Evolutionary conservation across 2,113 vertebrate species (phyloP).

Genomic region (Actinemys pallida): DNA sequence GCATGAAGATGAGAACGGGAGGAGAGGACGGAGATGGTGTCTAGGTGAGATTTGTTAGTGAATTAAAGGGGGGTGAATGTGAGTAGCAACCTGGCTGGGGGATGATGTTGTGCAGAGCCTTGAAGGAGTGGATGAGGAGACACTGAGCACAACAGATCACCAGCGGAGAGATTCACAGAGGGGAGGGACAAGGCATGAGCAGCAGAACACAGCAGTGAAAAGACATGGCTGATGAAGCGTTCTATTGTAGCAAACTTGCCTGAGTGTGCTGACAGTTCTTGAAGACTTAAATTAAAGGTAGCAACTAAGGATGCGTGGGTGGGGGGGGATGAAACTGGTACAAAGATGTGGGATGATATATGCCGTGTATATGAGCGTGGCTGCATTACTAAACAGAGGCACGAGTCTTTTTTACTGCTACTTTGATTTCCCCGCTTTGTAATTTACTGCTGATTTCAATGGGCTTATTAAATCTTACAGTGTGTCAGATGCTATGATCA

Average conservation of each 20-base stretch:
- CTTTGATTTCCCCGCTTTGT: not conserved
- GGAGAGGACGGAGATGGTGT: not conserved
- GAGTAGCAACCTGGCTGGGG: not conserved
- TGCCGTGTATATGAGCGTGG: not conserved
- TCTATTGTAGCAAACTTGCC: not conserved
- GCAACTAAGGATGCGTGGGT: not conserved
- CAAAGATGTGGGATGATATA: accelerated
- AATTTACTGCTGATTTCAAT: constrained; percentile 3
- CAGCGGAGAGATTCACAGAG: not conserved
- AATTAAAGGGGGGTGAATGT: not conserved
- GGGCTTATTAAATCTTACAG: not conserved
- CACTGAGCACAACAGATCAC: not conserved
- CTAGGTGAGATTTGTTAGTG: not conserved
- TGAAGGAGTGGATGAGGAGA: not conserved
- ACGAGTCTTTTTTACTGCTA: not conserved
- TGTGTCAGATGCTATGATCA: not conserved
- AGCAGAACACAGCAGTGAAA: not conserved
- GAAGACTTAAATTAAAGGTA: not conserved
- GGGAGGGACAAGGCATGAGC: not conserved
- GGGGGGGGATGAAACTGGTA: not conserved
- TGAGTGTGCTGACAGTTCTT: not conserved
- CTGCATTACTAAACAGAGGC: not conserved
- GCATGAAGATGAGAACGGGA: not conserved
- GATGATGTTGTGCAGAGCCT: not conserved
- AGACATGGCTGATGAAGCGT: not conserved